These are phyloP conservation scores for Clanis bilineata DNA, from an alignment of 2,888 invertebrate species.

Conservation along the genomic window DNA sequence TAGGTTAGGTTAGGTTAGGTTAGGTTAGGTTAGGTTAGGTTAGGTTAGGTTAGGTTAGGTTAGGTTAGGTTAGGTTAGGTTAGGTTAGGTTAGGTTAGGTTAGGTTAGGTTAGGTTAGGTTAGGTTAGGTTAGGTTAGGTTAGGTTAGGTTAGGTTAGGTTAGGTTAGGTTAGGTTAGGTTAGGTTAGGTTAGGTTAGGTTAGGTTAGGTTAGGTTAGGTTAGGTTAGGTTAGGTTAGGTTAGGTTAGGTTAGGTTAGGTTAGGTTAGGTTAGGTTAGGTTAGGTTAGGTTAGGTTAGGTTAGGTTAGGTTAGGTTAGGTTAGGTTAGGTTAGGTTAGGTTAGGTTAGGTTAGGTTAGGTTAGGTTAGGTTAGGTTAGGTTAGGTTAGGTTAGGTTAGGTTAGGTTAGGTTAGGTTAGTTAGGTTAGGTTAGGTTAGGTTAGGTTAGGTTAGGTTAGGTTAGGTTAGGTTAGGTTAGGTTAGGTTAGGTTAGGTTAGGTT, in stretches of 20 bases:
- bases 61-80: conserved; percentile 17
- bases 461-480: too few species aligned
- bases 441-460: too few species aligned
- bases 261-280: conserved; percentile 20
- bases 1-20: conserved; percentile 25
- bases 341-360: too few species aligned
- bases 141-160: conserved; percentile 21
- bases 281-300: conserved; percentile 24
- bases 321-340: conserved; percentile 21
- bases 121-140: conserved; percentile 18
- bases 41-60: conserved; percentile 21
- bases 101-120: conserved; percentile 17
- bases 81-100: conserved; percentile 18
- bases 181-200: conserved; percentile 20
- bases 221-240: conserved; percentile 18
- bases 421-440: conserved; percentile 8
- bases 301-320: conserved; percentile 24
- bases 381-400: too few species aligned
- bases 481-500: conserved; percentile 22
- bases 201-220: conserved; percentile 20
- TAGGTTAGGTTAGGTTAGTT: conserved; percentile 21
- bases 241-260: conserved; percentile 16
- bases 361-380: too few species aligned
- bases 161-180: conserved; percentile 20
- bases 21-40: conserved; percentile 24